phyloP scores from a whole-genome alignment of 2,888 invertebrate species.

The Acanthosepion lycidas region DNA sequence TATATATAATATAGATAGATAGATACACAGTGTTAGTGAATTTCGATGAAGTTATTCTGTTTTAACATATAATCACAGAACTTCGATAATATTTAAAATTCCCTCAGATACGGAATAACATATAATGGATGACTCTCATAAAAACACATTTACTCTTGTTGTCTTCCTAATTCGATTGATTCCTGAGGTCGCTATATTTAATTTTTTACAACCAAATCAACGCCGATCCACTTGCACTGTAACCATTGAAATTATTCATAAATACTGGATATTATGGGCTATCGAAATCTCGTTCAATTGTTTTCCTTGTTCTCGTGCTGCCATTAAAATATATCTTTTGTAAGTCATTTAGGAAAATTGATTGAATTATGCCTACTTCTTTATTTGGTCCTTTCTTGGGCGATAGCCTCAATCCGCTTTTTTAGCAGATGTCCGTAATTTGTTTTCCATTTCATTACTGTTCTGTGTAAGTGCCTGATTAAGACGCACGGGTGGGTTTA shows the following conservation, averaged over 20 bases:
- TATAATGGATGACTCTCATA: not conserved
- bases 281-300: not conserved
- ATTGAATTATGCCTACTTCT: not conserved
- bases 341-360: not conserved
- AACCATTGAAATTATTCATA: not conserved
- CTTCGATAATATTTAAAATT: not conserved
- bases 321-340: not conserved
- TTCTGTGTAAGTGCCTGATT: not conserved
- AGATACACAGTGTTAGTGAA: too few relatives aligned
- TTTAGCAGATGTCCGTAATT: not conserved
- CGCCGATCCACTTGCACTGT: not conserved
- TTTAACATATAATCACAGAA: too few relatives aligned
- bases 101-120: not conserved
- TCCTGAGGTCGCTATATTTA: not conserved
- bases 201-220: not conserved
- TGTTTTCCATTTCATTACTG: not conserved
- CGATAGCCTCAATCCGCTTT: not conserved
- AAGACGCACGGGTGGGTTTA: not conserved
- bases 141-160: not conserved
- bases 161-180: not conserved
- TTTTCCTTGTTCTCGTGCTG: not conserved
- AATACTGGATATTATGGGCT: not conserved
- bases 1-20: too few relatives aligned
- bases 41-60: too few relatives aligned
- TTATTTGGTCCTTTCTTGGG: not conserved